phyloP scores from a whole-genome alignment of 30 jellyfish, hydroid and myxozoan genomes.

The Nemopilema nomurai region DNA sequence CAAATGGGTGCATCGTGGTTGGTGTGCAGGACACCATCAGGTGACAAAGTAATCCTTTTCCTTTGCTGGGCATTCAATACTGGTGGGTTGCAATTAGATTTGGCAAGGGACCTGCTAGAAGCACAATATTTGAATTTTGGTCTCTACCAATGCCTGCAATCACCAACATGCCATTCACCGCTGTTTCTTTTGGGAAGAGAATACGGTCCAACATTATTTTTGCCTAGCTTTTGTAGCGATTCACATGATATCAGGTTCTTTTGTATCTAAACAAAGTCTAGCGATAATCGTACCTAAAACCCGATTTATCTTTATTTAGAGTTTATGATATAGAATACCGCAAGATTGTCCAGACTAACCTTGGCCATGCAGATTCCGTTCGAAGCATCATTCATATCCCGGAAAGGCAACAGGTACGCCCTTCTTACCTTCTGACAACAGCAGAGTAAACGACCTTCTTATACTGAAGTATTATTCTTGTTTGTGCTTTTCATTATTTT shows the following conservation, averaged over 20 bases:
- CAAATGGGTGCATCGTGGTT: constrained; percentile 84
- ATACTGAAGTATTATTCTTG: too few species aligned
- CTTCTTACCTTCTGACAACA: too few species aligned
- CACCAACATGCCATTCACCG: too few species aligned
- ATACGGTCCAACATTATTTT: too few species aligned
- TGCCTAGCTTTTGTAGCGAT: not conserved
- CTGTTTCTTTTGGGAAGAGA: too few species aligned
- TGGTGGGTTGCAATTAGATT: too few species aligned
- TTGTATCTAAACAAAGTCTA: not conserved
- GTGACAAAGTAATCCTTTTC: constrained; percentile 11
- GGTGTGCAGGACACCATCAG: constrained; percentile 82
- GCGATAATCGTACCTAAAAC: not conserved
- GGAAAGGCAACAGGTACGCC: constrained; percentile 84
- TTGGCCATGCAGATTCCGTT: constrained; percentile 84
- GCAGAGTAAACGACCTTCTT: too few species aligned
- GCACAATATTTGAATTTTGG: too few species aligned
- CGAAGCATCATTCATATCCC: constrained; percentile 79
- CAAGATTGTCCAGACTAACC: constrained; percentile 79
- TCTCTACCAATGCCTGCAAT: too few species aligned
- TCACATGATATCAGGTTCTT: not conserved
- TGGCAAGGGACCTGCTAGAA: too few species aligned
- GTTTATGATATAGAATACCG: constrained; percentile 77
- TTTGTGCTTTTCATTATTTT: too few species aligned
- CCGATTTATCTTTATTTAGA: constrained; percentile 2
- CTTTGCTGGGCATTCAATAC: not conserved